Base-by-base conservation (phyloP, 2,888 invertebrate genomes). In the Euplexia lucipara region DNA sequence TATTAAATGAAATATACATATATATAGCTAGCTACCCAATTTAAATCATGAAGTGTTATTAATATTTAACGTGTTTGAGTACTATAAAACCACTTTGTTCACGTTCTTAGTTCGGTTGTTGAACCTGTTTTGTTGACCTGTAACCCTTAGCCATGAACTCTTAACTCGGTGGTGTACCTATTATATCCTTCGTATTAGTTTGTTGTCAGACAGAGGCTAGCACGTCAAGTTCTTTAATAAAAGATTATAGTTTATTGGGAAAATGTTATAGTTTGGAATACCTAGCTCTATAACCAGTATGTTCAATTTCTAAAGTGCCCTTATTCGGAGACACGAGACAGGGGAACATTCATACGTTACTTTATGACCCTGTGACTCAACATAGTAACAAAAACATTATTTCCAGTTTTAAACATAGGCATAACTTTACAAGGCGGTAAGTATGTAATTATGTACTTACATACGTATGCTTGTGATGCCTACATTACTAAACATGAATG, bases 361-460 rank as follows among this genome's bases (percentile, higher is more conserved):
- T 53, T 73, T 72, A 73, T 49, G 54, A 41, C 18, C 30, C 1
- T 41, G 51, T 68, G 70, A 65, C 42, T 65, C 63, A 76, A 49
- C 35, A 49, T 51, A 2, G 60, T 41, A 47, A 70, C 59, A 57
- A 67, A 48, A 58, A 58, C 18, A 57, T 69, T 42, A 18, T 49
- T 34, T 30, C 45, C 5, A 32, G 7, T 48, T 48, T 42, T 53
- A 52, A 20, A 14, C 14, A 39, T 26, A 20, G 14, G 10, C 14
- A 6, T 20, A 12, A 6, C 57, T 49, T 37, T 57, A 18, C n/a
- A 16, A 12, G 7, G 18, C 12, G 2, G 4, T 48, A n/a, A 5
- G 12, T n/a, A 8, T n/a, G n/a, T n/a, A n/a, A n/a, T n/a, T n/a
- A n/a, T n/a, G n/a, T 20, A 20, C 10, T 9, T 18, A 20, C 1